These are phyloP conservation scores for Miltochrista miniata DNA, from an alignment of 2,888 invertebrate genomes.

Conservation along the genomic window DNA sequence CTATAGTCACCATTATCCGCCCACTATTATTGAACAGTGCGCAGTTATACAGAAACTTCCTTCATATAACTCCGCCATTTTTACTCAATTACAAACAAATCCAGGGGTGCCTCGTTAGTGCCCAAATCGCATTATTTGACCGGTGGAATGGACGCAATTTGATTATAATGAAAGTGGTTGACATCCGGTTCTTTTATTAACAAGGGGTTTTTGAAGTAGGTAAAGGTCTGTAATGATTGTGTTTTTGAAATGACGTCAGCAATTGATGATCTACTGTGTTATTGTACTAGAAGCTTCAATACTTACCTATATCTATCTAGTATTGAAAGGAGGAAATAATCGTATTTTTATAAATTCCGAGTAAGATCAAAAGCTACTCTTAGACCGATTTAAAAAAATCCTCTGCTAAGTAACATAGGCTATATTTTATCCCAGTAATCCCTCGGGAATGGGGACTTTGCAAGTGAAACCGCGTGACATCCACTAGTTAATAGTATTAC, in stretches of 20 bases:
- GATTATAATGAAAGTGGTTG: conserved; percentile 23
- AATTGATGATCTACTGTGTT: background rate
- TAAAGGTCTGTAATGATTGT: background rate
- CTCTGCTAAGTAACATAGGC: too few species aligned
- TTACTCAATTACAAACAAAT: conserved; percentile 36
- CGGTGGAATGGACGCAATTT: conserved; percentile 19
- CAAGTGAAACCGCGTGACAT: too few species aligned
- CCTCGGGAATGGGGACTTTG: too few species aligned
- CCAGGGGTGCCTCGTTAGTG: conserved; percentile 30
- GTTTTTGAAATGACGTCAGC: conserved; percentile 5
- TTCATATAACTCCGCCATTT: conserved; percentile 14
- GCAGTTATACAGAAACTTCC: conserved; percentile 27
- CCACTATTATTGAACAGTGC: conserved; percentile 27
- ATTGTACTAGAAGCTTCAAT: background rate
- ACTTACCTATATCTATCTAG: too few species aligned
- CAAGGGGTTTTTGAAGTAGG: conserved; percentile 12
- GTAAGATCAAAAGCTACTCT: too few species aligned
- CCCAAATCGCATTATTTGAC: conserved; percentile 28
- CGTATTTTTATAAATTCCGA: too few species aligned
- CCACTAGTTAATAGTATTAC: too few species aligned
- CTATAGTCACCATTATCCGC: too few species aligned
- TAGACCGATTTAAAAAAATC: too few species aligned
- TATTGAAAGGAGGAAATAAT: too few species aligned
- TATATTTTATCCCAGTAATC: too few species aligned
- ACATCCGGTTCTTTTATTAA: conserved; percentile 15